phyloP scores from a whole-genome alignment of 2,113 vertebrate species.

The Diadophis punctatus region DNA sequence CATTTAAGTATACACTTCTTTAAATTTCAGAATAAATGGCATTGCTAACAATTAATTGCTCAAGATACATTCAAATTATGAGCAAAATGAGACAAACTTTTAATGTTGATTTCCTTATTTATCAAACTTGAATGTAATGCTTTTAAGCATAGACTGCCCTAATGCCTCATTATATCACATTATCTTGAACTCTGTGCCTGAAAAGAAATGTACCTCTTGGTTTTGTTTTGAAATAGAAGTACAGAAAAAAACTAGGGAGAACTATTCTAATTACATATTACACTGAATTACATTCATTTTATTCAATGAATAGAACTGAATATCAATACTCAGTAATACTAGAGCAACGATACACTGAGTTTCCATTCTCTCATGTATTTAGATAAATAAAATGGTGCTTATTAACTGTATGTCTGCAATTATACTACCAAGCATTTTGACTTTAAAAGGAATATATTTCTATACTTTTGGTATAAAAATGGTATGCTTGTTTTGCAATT shows the following conservation, averaged over 20 bases:
- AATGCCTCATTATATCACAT: not conserved
- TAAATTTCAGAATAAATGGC: constrained; percentile 21
- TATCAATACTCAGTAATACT: not conserved
- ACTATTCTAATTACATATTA: not conserved
- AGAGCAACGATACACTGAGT: not conserved
- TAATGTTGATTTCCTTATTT: not conserved
- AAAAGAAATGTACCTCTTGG: not conserved
- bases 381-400: not conserved
- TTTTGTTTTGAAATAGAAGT: not conserved
- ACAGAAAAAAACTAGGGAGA: not conserved
- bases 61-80: constrained; percentile 18
- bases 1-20: constrained; percentile 37
- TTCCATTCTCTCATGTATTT: not conserved
- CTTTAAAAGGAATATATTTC: not conserved
- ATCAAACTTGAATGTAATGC: not conserved
- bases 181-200: not conserved
- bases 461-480: not conserved
- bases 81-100: not conserved
- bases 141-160: not conserved
- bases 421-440: not conserved
- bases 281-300: not conserved
- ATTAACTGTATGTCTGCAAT: not conserved
- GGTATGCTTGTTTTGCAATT: not conserved
- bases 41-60: not conserved
- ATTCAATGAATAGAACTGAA: not conserved